These are phyloP conservation scores for Calonectris borealis DNA, from an alignment of 2,113 vertebrate genomes.

Conservation along the genomic window DNA sequence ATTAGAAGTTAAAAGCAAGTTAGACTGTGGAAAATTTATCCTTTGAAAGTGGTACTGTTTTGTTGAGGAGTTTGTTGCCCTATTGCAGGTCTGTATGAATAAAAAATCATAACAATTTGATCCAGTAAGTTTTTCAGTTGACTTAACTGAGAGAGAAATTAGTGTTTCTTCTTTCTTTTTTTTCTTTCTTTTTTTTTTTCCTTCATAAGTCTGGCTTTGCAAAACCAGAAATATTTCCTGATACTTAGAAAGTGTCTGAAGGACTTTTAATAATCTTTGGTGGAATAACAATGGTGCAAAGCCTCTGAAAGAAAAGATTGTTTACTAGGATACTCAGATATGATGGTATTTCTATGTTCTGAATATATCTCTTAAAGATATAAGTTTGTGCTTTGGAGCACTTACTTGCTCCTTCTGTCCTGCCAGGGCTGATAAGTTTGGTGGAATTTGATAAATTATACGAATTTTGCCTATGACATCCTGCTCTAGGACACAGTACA, in stretches of 20 bases:
- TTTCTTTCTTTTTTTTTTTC: not conserved
- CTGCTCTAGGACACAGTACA: not conserved
- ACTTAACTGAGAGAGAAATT: not conserved
- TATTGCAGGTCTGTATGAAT: not conserved
- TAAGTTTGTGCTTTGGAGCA: not conserved
- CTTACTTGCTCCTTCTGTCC: not conserved
- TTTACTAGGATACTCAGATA: not conserved
- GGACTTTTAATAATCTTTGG: not conserved
- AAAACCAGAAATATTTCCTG: not conserved
- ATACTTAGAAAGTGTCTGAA: not conserved
- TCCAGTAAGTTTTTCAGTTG: not conserved
- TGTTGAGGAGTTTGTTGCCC: not conserved
- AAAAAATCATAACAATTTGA: not conserved
- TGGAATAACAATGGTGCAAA: not conserved
- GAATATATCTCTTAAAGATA: not conserved
- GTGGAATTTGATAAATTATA: not conserved
- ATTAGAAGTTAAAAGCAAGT: not conserved
- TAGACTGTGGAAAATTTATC: slow-evolving; percentile 2
- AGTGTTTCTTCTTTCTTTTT: not conserved
- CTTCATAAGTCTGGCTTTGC: not conserved
- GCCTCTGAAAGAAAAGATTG: not conserved
- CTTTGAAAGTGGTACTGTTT: not conserved
- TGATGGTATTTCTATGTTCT: not conserved
- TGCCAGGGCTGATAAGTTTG: not conserved
- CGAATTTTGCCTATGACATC: not conserved